phyloP scores from a whole-genome alignment of 1,140 invertebrate genomes.

The Euura lappo region DNA sequence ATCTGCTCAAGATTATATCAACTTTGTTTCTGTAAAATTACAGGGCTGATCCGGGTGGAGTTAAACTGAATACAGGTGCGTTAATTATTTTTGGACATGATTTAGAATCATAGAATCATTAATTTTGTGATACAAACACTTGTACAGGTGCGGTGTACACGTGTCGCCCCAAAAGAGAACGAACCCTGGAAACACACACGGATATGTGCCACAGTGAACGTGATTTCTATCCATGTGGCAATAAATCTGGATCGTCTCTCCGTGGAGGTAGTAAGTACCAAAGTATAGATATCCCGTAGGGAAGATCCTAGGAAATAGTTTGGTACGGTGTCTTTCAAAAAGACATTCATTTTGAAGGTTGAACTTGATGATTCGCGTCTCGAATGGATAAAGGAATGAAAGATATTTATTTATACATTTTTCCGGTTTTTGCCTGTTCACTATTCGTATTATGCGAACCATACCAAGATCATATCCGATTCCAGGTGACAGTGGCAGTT shows the following conservation, averaged over 20 bases:
- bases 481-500: neutral
- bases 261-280: neutral
- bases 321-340: no score
- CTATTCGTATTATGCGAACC: no score
- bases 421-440: no score
- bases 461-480: neutral
- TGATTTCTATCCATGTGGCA: neutral
- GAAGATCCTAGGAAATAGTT: no score
- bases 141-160: neutral
- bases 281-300: no score
- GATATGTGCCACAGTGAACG: neutral
- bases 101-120: no score
- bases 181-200: neutral
- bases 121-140: no score
- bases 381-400: no score
- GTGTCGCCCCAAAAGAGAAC: neutral
- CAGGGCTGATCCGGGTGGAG: neutral
- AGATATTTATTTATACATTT: no score
- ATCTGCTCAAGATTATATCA: neutral
- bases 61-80: neutral
- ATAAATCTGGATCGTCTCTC: neutral
- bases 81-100: neutral
- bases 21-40: neutral
- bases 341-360: no score
- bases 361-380: no score